These are phyloP conservation scores for Stramonita haemastoma DNA, from an alignment of 2,888 invertebrate genomes.

Conservation along the genomic window DNA sequence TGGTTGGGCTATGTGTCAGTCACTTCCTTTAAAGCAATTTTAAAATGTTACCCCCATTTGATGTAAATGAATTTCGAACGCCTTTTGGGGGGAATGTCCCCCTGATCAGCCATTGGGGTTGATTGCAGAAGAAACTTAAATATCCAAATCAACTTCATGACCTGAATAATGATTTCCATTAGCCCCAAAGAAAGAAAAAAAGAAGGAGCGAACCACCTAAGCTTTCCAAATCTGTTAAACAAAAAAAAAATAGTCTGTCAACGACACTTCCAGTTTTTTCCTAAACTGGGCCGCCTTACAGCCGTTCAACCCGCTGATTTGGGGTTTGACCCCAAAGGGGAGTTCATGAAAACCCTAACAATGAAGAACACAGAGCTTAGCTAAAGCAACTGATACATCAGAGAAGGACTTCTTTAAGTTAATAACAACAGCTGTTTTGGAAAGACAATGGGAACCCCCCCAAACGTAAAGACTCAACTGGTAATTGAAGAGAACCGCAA, in stretches of 20 bases:
- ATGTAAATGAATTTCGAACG: no score
- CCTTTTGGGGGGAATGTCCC: no score
- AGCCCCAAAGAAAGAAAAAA: not conserved
- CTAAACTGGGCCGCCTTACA: not conserved
- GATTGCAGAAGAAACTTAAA: not conserved
- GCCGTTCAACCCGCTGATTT: not conserved
- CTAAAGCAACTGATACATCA: not conserved
- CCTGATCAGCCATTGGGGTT: not conserved
- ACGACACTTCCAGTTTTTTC: not conserved
- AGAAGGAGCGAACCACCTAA: not conserved
- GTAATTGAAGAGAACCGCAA: not conserved
- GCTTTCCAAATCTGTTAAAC: not conserved
- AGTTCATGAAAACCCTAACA: not conserved
- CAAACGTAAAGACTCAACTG: not conserved
- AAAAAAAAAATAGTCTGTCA: not conserved
- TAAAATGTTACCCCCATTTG: no score
- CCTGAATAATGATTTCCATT: not conserved
- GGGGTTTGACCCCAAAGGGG: not conserved
- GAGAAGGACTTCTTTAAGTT: not conserved
- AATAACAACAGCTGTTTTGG: not conserved
- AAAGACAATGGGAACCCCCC: not conserved
- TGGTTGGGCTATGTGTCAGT: no score
- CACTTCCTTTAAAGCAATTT: no score
- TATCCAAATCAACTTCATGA: not conserved
- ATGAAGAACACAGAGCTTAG: not conserved